A percentile compares a stretch with the other conserved stretches of the same genome.
phyloP scores from a whole-genome alignment of 64 coral and sea anemone species.

The Dendrophyllia cribrosa region DNA sequence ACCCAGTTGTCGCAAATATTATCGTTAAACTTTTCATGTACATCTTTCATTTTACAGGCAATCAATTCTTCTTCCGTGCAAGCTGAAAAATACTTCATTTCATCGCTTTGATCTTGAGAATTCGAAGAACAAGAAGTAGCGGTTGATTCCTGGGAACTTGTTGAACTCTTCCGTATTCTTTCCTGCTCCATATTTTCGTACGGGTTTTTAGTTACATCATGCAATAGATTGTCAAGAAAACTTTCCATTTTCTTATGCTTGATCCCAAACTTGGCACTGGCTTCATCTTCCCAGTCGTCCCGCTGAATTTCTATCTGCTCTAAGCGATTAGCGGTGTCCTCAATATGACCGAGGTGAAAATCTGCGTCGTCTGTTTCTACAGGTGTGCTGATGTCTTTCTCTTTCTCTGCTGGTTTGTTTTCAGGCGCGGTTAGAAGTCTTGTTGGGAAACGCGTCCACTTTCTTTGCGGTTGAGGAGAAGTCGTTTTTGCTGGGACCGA shows the following conservation, averaged over 20 bases:
- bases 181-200: background rate
- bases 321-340: background rate
- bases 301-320: background rate
- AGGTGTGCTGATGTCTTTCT: background rate
- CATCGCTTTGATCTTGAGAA: background rate
- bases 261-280: background rate
- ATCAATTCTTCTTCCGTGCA: conserved; percentile 8
- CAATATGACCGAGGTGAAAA: background rate
- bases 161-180: background rate
- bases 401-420: background rate
- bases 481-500: background rate
- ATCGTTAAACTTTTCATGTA: background rate
- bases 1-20: conserved; percentile 1
- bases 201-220: background rate
- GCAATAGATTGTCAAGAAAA: background rate
- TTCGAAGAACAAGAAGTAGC: background rate
- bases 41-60: conserved; percentile 8
- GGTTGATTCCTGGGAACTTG: background rate
- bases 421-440: background rate
- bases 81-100: background rate
- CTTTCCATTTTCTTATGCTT: background rate
- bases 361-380: background rate
- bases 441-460: background rate
- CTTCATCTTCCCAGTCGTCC: background rate
- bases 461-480: background rate